These are phyloP conservation scores for Mastomys coucha DNA, from an alignment of 2,113 vertebrate genomes.

Conservation along the genomic window DNA sequence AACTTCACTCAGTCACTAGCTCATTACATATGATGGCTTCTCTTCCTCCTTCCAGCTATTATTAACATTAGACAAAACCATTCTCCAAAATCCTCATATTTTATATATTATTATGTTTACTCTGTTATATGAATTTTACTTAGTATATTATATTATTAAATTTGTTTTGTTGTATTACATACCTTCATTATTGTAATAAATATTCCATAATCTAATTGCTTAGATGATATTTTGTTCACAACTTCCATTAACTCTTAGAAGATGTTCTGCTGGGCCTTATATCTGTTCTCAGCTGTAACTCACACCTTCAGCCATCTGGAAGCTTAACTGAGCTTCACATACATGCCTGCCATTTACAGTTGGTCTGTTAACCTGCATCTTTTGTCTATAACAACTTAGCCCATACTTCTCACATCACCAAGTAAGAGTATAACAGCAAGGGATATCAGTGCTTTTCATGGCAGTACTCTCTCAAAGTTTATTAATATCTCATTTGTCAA, in stretches of 20 bases:
- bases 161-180: not conserved
- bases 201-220: not conserved
- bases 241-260: not conserved
- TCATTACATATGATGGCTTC: not conserved
- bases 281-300: not conserved
- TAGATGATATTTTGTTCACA: not conserved
- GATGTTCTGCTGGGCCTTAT: not conserved
- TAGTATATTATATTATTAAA: not conserved
- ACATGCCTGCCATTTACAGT: not conserved
- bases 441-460: not conserved
- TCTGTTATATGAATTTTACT: not conserved
- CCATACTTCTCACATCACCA: not conserved
- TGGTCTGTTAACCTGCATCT: not conserved
- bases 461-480: not conserved
- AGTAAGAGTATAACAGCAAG: not conserved
- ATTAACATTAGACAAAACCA: not conserved
- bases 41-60: not conserved
- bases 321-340: not conserved
- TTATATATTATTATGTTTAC: not conserved
- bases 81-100: not conserved
- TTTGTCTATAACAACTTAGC: not conserved
- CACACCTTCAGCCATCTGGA: not conserved
- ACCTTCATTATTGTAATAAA: not conserved
- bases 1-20: not conserved
- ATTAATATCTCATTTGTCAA: not conserved